Percentiles rank a stretch among this genome's conserved stretches.
Evolutionary conservation across 1,140 invertebrate species (phyloP).

Genomic region (Agraylea sexmaculata): DNA sequence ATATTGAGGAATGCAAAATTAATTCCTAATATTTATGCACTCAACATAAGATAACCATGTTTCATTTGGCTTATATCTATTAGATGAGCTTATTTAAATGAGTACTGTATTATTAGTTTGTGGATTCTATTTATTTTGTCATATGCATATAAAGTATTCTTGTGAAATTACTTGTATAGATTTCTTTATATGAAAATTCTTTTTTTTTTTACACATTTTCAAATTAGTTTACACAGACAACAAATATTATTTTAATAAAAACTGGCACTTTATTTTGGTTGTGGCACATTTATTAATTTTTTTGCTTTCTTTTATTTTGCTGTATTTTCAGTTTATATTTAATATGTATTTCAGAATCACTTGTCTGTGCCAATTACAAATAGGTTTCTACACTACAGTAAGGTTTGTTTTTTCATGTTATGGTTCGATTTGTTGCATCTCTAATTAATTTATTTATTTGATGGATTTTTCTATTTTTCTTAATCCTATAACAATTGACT

Average conservation of each 20-base stretch:
- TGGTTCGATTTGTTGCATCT: slow-evolving; percentile 21
- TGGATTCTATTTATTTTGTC: background rate
- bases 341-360: slow-evolving; percentile 75
- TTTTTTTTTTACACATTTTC: background rate
- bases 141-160: background rate
- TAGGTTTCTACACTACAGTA: slow-evolving; percentile 68
- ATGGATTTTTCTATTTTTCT: slow-evolving; percentile 24
- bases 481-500: slow-evolving; percentile 2
- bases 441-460: slow-evolving; percentile 23
- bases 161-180: background rate
- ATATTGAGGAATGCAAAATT: no score
- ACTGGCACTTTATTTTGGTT: slow-evolving; percentile 24
- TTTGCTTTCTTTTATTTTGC: slow-evolving; percentile 47
- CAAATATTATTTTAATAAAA: no score
- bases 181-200: background rate
- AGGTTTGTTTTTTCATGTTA: slow-evolving; percentile 48
- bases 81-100: background rate
- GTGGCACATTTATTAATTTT: slow-evolving; percentile 33
- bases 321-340: slow-evolving; percentile 48
- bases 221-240: no score
- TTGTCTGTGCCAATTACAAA: slow-evolving; percentile 75
- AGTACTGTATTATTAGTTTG: no score
- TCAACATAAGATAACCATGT: no score
- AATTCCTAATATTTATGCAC: no score
- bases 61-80: background rate